Evolutionary conservation across 2,797 vertebrate genomes (phyloP).

Genomic region (Sandelia bainsii): DNA sequence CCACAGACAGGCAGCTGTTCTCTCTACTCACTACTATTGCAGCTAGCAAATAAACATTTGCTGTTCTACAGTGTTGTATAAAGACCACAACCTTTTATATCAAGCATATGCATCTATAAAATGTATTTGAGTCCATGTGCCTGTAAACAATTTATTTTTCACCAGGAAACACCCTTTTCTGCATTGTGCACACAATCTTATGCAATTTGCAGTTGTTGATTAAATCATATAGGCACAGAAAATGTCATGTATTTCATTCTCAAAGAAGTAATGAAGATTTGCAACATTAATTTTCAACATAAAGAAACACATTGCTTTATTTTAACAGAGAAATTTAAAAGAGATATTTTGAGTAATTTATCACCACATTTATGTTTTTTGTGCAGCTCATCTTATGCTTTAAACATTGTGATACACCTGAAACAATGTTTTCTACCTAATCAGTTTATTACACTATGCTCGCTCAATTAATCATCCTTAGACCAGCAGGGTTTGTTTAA

Average conservation of each 20-base stretch:
- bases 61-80: neutral
- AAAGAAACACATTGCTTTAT: neutral
- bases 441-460: slow-evolving; percentile 20
- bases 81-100: slow-evolving; percentile 13
- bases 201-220: neutral
- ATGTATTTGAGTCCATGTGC: neutral
- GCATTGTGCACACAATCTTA: neutral
- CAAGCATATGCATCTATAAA: neutral
- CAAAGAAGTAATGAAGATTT: neutral
- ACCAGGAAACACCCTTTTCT: neutral
- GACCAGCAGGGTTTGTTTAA: slow-evolving; percentile 32
- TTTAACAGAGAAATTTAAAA: neutral
- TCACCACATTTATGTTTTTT: neutral
- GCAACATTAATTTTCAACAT: neutral
- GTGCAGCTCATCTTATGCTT: neutral
- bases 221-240: neutral
- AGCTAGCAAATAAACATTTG: neutral
- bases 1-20: slow-evolving; percentile 12
- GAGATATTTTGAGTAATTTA: neutral
- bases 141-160: slow-evolving; percentile 14
- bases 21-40: slow-evolving; percentile 7
- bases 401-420: neutral
- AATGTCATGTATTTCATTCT: neutral
- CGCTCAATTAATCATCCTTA: slow-evolving; percentile 7
- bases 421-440: slow-evolving; percentile 14